Conservation (phyloP, 2,113 vertebrate genomes). For the Phaetusa simplex region DNA sequence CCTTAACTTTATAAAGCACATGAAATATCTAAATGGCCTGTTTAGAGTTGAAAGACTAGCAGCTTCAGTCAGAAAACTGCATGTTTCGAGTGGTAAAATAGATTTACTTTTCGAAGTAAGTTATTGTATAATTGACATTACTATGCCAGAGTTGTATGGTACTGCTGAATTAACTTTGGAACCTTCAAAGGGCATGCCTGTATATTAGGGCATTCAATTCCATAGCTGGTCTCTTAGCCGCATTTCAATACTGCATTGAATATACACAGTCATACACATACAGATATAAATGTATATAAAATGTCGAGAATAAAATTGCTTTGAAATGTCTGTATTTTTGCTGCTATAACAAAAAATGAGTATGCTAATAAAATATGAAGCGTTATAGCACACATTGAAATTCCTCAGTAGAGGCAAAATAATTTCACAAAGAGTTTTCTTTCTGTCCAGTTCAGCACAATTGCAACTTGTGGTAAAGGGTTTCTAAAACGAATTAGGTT, state of each 20-base stretch:
- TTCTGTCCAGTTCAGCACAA: constrained; percentile 28
- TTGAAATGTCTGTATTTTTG: constrained; percentile 7
- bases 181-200: neutral
- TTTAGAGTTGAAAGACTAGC: neutral
- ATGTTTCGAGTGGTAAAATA: neutral
- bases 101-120: neutral
- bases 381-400: neutral
- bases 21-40: neutral
- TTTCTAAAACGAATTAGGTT: neutral
- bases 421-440: neutral
- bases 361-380: neutral
- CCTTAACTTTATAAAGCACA: neutral
- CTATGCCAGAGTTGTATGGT: neutral
- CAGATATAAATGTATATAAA: neutral
- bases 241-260: neutral
- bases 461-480: neutral
- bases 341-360: neutral
- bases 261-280: neutral
- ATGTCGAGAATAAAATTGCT: neutral
- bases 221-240: neutral
- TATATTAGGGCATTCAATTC: neutral
- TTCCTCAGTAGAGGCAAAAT: neutral
- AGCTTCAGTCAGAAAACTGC: neutral
- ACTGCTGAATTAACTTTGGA: neutral
- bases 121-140: neutral